phyloP scores from a whole-genome alignment of 2,888 invertebrate species.

The Lithophane socia region DNA sequence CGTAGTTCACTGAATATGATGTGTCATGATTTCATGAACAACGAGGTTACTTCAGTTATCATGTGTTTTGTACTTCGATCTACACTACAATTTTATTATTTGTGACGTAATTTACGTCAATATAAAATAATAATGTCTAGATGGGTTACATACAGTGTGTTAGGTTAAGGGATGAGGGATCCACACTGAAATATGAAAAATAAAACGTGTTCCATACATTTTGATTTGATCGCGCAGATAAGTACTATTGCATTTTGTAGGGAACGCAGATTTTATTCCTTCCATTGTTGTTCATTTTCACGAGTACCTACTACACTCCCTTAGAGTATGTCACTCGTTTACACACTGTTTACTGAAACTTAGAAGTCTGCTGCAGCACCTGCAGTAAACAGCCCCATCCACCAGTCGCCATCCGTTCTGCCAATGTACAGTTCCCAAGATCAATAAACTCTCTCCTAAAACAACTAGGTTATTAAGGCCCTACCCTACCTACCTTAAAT shows the following conservation, averaged over 20 bases:
- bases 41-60: constrained; percentile 29
- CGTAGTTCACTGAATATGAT: background rate
- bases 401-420: background rate
- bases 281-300: background rate
- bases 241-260: background rate
- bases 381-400: background rate
- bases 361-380: background rate
- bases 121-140: background rate
- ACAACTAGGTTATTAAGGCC: background rate
- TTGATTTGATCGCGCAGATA: background rate
- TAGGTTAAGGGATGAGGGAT: background rate
- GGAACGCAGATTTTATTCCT: background rate
- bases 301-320: background rate
- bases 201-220: background rate
- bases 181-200: background rate
- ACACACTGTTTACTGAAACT: background rate
- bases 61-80: background rate
- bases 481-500: too few species aligned
- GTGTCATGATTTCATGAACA: background rate
- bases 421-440: constrained; percentile 22
- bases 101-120: constrained; percentile 7
- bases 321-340: background rate
- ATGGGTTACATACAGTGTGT: background rate
- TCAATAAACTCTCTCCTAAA: constrained; percentile 34
- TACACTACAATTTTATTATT: background rate